These are phyloP conservation scores for Scaptomyza cyrtandrae DNA, from an alignment of 2,888 invertebrate species.

Conservation along the genomic window DNA sequence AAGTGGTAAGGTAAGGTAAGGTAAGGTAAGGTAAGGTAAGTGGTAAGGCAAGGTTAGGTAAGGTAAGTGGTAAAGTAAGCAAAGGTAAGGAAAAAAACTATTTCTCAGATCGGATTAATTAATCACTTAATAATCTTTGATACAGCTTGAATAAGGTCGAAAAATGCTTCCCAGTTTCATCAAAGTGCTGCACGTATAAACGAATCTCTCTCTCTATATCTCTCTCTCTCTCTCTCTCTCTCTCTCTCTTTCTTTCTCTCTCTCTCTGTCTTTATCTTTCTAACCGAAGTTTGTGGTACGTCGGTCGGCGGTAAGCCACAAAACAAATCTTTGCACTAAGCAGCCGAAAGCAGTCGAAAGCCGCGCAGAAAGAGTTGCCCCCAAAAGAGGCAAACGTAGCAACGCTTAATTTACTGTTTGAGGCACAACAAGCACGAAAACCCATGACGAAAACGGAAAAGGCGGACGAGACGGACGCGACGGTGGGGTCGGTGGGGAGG, in stretches of 20 bases:
- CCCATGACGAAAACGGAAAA: background rate
- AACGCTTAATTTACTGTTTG: conserved; percentile 57
- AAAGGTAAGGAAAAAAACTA: no score
- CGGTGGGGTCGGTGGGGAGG: no score
- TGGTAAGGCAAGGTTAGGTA: no score
- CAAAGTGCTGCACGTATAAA: conserved; percentile 24
- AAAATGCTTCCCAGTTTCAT: conserved; percentile 4
- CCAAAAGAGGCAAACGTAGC: conserved; percentile 43
- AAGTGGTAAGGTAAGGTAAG: no score
- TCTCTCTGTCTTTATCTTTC: background rate
- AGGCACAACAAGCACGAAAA: conserved; percentile 1
- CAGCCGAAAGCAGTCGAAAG: conserved; percentile 12
- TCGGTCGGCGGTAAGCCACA: conserved; percentile 9
- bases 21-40: no score
- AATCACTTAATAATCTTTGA: no score
- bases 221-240: conserved; percentile 1
- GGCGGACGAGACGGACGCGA: no score
- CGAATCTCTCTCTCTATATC: conserved; percentile 5
- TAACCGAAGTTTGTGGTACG: background rate
- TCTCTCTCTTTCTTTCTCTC: background rate
- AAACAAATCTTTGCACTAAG: conserved; percentile 69
- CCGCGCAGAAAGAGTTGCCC: background rate
- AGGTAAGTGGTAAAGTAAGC: no score
- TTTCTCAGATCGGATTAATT: no score
- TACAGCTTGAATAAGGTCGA: no score